phyloP scores from a whole-genome alignment of 2,888 invertebrate species.

The Sinodicranocentrus sp. region DNA sequence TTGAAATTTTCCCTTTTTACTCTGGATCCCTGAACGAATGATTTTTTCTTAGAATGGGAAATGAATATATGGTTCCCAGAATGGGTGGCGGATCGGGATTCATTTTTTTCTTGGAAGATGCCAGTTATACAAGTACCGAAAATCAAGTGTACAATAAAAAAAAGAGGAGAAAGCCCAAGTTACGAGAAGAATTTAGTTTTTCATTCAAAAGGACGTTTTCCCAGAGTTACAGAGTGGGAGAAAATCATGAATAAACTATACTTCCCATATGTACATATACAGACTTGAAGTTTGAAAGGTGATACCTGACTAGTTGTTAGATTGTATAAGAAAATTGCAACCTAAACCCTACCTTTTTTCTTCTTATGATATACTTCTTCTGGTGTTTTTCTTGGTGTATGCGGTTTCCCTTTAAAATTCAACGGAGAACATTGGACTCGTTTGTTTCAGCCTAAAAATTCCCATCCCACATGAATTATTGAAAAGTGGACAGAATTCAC shows the following conservation, averaged over 20 bases:
- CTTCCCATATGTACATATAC: background rate
- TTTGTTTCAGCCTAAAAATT: conserved; percentile 53
- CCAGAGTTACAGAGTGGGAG: background rate
- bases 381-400: conserved; percentile 7
- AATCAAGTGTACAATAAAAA: background rate
- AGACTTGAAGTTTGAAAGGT: conserved; percentile 15
- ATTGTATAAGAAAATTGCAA: background rate
- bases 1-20: too few species aligned
- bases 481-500: conserved; percentile 61
- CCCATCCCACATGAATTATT: conserved; percentile 70
- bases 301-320: background rate
- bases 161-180: background rate
- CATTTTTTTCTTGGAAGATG: too few species aligned
- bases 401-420: conserved; percentile 47
- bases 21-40: too few species aligned
- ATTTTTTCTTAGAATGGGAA: too few species aligned
- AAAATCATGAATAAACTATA: conserved; percentile 19
- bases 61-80: too few species aligned
- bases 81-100: too few species aligned
- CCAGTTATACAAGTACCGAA: too few species aligned
- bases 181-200: background rate
- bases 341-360: background rate
- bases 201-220: background rate
- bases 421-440: conserved; percentile 32
- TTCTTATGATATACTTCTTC: background rate